Base-by-base conservation (phyloP, 2,888 invertebrate species). In the Anthoptus insignis region DNA sequence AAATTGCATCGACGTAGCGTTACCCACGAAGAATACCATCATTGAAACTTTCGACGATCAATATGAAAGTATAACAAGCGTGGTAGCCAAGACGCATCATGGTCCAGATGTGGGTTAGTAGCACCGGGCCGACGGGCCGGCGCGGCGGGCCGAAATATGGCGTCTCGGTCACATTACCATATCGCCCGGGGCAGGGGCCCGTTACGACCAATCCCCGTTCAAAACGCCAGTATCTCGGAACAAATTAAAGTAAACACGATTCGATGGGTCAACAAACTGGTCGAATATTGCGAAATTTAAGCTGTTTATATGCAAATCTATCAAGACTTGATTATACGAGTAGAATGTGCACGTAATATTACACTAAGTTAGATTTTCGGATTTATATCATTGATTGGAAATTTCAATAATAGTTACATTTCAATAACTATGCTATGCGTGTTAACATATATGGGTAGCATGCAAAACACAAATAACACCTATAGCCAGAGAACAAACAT, bases 21-120 rank as follows among this genome's bases (percentile, higher is more conserved):
- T 80, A 81, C 79, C 81, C 78, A 79, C 80, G n/a, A n/a, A n/a
- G n/a, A n/a, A n/a, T n/a, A 82, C 76, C 78, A 80, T 76, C 78
- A 75, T 77, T 81, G 78, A 76, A 87, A 88, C 87, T 89, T 91
- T 91, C 89, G 80, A 86, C 85, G 82, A 87, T 89, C 86, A 80
- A 88, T 86, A 84, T 82, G 89, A 91, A 91, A 91, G 91, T 91
- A 87, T 88, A 88, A 87, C 88, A 85, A 88, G 86, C 84, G 85
- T 88, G 83, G 88, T 88, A 84, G 85, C 83, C 82, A 87, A 86
- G 87, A 83, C 86, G 83, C 86, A 89, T 89, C 89, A 87, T 85
- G 77, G 71, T 72, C 75, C 83, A 86, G 87, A 92, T 91, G 91
- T 91, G 81, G 93, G 93, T 93, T 87, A 92, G 91, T 92, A 75